Percentiles rank a stretch among this genome's conserved stretches.
These are phyloP conservation scores for Euleptes europaea DNA, from an alignment of 2,113 vertebrate species.

Conservation along the genomic window DNA sequence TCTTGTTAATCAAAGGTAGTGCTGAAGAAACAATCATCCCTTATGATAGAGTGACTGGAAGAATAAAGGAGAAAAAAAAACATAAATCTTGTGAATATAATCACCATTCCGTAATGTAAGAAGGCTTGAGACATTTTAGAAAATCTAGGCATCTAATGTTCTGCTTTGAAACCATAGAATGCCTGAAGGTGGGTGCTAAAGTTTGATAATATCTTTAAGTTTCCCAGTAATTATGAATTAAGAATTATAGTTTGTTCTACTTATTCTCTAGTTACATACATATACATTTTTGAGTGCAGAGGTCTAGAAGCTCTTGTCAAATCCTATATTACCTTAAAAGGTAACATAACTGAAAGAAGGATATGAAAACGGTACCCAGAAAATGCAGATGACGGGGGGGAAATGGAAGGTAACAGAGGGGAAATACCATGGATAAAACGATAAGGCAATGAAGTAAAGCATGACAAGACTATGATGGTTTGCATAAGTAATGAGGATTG, in stretches of 20 bases:
- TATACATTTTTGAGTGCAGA: constrained; percentile 26
- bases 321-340: constrained; percentile 43
- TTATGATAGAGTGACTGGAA: constrained; percentile 10
- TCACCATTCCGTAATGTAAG: not conserved
- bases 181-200: constrained; percentile 43
- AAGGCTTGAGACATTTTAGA: constrained; percentile 28
- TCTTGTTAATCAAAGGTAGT: constrained; percentile 37
- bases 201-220: constrained; percentile 47
- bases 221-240: constrained; percentile 35
- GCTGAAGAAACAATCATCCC: not conserved
- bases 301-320: constrained; percentile 25
- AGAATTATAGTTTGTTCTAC: constrained; percentile 43
- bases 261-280: constrained; percentile 32
- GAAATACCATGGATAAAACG: constrained; percentile 65
- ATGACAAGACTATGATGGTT: constrained; percentile 56
- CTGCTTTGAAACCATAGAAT: constrained; percentile 35
- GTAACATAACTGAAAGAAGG: constrained; percentile 49
- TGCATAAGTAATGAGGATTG: constrained; percentile 62
- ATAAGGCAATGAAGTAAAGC: constrained; percentile 66
- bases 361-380: constrained; percentile 56
- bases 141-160: constrained; percentile 28
- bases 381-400: constrained; percentile 63
- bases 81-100: not conserved
- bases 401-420: constrained; percentile 50
- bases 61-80: not conserved